These are phyloP conservation scores for Spinibarbus caldwelli DNA, from an alignment of 2,797 vertebrate species.

Conservation along the genomic window DNA sequence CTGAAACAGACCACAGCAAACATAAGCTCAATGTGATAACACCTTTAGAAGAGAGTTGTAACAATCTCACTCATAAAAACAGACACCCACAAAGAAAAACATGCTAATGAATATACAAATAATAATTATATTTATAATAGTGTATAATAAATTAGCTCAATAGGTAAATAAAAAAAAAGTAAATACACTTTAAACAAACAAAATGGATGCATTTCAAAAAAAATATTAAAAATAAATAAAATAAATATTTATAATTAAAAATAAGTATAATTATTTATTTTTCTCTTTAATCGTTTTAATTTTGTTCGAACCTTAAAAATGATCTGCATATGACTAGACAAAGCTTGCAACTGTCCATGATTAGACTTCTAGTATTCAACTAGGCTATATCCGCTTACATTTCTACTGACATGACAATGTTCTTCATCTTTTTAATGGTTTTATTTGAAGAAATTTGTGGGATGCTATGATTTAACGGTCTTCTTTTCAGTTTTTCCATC, in stretches of 20 bases:
- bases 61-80: background rate
- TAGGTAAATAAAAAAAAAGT: no score
- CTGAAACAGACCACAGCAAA: background rate
- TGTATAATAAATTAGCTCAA: no score
- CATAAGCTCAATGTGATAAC: background rate
- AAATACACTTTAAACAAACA: no score
- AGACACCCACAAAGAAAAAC: constrained; percentile 12
- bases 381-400: background rate
- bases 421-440: background rate
- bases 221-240: no score
- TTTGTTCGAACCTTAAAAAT: background rate
- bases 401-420: background rate
- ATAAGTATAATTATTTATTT: no score
- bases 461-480: background rate
- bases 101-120: background rate
- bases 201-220: no score
- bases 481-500: background rate
- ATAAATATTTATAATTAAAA: no score
- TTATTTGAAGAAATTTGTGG: background rate
- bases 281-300: background rate
- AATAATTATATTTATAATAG: no score
- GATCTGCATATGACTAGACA: background rate
- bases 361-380: background rate
- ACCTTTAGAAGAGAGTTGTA: no score
- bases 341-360: background rate